Conservation (phyloP, 2,113 vertebrate genomes). For the Ahaetulla prasina region DNA sequence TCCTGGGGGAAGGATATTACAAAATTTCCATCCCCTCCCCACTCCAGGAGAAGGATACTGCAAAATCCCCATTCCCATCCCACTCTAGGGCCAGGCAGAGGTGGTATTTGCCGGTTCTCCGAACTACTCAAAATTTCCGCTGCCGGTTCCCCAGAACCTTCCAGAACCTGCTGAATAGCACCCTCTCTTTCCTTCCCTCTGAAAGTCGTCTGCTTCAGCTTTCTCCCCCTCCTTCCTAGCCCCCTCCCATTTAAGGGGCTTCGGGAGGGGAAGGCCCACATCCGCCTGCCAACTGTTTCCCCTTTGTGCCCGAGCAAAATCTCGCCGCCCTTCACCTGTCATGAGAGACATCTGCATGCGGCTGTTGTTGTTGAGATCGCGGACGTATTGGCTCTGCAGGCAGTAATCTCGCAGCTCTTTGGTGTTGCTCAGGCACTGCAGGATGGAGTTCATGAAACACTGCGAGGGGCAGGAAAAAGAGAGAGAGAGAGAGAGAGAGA, state of each 20-base stretch:
- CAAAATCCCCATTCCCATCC: too few relatives aligned
- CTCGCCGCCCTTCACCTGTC: constrained; percentile 72
- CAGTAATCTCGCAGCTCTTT: constrained; percentile 91
- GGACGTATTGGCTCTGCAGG: constrained; percentile 79
- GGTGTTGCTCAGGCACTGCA: constrained; percentile 95
- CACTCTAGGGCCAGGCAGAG: too few relatives aligned
- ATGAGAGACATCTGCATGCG: constrained; percentile 77
- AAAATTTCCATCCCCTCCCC: too few relatives aligned
- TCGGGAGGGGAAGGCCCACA: not conserved
- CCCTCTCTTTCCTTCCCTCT: not conserved
- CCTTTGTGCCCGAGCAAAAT: too few relatives aligned
- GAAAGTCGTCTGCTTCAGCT: too few relatives aligned
- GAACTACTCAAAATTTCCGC: too few relatives aligned
- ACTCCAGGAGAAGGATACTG: too few relatives aligned
- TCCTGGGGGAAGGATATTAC: too few relatives aligned
- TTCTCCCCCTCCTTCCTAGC: not conserved
- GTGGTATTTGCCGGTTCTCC: too few relatives aligned
- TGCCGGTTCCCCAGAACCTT: too few relatives aligned
- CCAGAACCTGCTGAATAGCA: too few relatives aligned
- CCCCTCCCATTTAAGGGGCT: not conserved
- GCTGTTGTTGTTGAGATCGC: constrained; percentile 83
- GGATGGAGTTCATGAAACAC: constrained; percentile 99
- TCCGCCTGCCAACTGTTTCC: not conserved
- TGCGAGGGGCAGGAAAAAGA: constrained; percentile 53
- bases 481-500: not conserved